These are phyloP conservation scores for Aporophyla nigra DNA, from an alignment of 2,888 invertebrate genomes.

Conservation along the genomic window DNA sequence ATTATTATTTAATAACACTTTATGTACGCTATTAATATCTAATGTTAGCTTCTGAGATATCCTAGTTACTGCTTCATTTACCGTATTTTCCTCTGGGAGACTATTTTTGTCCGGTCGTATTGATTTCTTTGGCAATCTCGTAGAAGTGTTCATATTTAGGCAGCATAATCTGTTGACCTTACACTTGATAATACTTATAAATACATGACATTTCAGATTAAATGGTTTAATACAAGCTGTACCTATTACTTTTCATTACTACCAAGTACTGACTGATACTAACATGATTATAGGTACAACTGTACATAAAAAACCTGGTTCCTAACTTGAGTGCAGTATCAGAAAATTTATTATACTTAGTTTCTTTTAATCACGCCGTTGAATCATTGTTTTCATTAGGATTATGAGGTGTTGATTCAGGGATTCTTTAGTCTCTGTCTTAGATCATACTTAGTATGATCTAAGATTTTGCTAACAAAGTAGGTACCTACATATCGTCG, in stretches of 20 bases:
- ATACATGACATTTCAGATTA: constrained; percentile 51
- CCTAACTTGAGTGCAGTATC: not conserved
- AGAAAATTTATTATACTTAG: not conserved
- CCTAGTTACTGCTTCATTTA: constrained; percentile 5
- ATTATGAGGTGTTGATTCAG: constrained; percentile 19
- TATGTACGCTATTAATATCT: constrained; percentile 20
- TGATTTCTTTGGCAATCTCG: constrained; percentile 31
- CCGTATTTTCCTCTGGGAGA: not conserved
- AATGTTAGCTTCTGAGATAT: not conserved
- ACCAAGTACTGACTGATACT: not conserved
- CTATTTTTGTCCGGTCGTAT: constrained; percentile 29
- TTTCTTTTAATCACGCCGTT: not conserved
- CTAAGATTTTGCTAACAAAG: not conserved
- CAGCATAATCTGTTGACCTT: constrained; percentile 51
- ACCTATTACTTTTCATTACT: constrained; percentile 11
- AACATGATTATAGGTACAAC: not conserved
- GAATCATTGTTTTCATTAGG: constrained; percentile 38
- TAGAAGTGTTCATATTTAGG: constrained; percentile 12
- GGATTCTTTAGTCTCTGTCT: constrained; percentile 23
- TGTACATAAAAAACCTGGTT: not conserved
- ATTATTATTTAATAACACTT: constrained; percentile 3
- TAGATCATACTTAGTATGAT: constrained; percentile 18
- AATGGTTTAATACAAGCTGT: constrained; percentile 1
- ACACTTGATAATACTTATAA: constrained; percentile 48
- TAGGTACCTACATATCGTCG: too few species aligned